These are phyloP conservation scores for Norana najaformis DNA, from an alignment of 2,888 invertebrate species.

Conservation along the genomic window DNA sequence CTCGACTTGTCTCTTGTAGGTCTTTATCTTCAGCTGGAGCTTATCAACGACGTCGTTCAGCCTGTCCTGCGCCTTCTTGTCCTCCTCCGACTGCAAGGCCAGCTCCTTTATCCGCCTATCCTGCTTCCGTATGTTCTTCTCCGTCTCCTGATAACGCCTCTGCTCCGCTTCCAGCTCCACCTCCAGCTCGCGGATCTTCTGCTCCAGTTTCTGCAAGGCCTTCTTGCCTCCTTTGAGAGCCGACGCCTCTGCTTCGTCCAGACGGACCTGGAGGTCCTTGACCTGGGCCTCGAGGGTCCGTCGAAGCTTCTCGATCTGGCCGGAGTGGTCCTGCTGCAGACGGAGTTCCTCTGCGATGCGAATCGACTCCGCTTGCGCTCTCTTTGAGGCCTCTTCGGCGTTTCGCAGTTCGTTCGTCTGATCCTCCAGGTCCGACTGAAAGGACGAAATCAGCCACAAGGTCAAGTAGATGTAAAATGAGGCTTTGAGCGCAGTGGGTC, in stretches of 20 bases:
- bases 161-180: constrained; percentile 96
- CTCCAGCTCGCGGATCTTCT: constrained; percentile 66
- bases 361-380: constrained; percentile 77
- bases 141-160: constrained; percentile 96
- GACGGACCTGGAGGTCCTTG: constrained; percentile 89
- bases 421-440: constrained; percentile 90
- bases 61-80: constrained; percentile 99
- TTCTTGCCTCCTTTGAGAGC: constrained; percentile 99
- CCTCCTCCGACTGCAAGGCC: constrained; percentile 76
- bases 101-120: constrained; percentile 88
- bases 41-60: constrained; percentile 99
- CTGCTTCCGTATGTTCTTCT: constrained; percentile 96
- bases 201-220: constrained; percentile 97
- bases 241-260: constrained; percentile 95
- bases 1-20: constrained; percentile 99
- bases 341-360: constrained; percentile 97
- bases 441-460: not conserved
- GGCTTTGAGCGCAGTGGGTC: not conserved
- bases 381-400: constrained; percentile 79
- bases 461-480: not conserved
- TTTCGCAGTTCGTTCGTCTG: constrained; percentile 97
- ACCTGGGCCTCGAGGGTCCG: constrained; percentile 96
- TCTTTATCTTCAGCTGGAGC: constrained; percentile 96
- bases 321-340: constrained; percentile 98
- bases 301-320: constrained; percentile 95